A percentile compares a stretch with the other conserved stretches of the same genome.
These are phyloP conservation scores for Leptopilina clavipes DNA, from an alignment of 1,140 invertebrate species.

Conservation along the genomic window DNA sequence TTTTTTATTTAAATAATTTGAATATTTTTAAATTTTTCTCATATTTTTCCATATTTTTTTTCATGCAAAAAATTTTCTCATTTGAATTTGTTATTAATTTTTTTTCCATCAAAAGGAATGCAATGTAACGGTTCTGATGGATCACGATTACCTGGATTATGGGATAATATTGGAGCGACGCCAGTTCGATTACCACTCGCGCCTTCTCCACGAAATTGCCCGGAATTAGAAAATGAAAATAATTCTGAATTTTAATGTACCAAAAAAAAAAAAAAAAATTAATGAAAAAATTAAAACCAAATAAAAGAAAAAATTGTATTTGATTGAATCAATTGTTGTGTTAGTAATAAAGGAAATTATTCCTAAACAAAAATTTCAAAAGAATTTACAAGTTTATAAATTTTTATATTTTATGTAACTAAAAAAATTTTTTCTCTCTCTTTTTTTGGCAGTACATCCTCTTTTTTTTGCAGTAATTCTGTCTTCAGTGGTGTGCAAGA, in stretches of 20 bases:
- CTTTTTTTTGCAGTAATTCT: slow-evolving; percentile 45
- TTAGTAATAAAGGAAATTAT: background rate
- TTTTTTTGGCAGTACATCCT: slow-evolving; percentile 53
- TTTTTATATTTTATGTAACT: background rate
- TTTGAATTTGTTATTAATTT: slow-evolving; percentile 5
- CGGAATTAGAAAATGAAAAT: slow-evolving; percentile 42
- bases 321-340: background rate
- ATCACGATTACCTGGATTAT: slow-evolving; percentile 85
- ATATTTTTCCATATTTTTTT: no score
- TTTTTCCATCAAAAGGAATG: slow-evolving; percentile 77
- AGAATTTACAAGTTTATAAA: background rate
- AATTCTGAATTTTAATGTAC: slow-evolving; percentile 43
- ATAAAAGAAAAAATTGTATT: background rate
- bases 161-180: slow-evolving; percentile 79
- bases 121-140: slow-evolving; percentile 96
- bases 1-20: no score
- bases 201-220: slow-evolving; percentile 72
- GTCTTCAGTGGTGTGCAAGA: slow-evolving; percentile 53
- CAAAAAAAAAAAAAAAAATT: slow-evolving; percentile 30
- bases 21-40: slow-evolving; percentile 13
- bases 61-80: background rate
- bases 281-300: slow-evolving; percentile 7
- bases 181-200: slow-evolving; percentile 74
- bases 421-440: slow-evolving; percentile 33
- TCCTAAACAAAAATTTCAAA: background rate